Evolutionary conservation across 1,140 invertebrate species (phyloP).

Genomic region (Prorops nasuta): DNA sequence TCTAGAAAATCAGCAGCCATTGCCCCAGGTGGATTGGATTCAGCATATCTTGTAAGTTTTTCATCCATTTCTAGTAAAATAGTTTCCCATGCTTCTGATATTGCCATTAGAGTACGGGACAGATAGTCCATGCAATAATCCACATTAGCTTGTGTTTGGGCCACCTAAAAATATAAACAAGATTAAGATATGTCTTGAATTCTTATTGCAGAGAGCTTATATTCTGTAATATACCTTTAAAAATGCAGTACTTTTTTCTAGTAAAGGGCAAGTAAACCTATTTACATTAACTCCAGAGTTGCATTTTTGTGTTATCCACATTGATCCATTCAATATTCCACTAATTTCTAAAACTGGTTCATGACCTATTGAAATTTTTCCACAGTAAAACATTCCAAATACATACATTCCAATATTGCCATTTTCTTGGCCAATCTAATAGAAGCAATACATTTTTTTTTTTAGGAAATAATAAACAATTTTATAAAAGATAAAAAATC

Average conservation of each 20-base stretch:
- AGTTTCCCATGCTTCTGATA: slow-evolving; percentile 92
- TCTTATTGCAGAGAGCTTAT: not conserved
- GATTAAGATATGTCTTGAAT: no score
- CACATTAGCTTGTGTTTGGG: slow-evolving; percentile 49
- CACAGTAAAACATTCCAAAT: slow-evolving; percentile 82
- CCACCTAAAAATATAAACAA: slow-evolving; percentile 32
- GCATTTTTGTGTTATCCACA: slow-evolving; percentile 45
- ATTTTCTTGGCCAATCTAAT: slow-evolving; percentile 74
- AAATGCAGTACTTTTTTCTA: slow-evolving; percentile 45
- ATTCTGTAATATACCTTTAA: slow-evolving; percentile 33
- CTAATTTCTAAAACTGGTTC: slow-evolving; percentile 43
- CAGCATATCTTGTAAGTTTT: slow-evolving; percentile 86
- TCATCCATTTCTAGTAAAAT: slow-evolving; percentile 92
- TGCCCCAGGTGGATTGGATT: slow-evolving; percentile 72
- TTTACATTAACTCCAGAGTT: slow-evolving; percentile 32
- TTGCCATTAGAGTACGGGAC: slow-evolving; percentile 75
- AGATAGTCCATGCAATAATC: slow-evolving; percentile 64
- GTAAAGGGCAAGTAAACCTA: slow-evolving; percentile 40
- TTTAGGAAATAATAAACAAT: not conserved
- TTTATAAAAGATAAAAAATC: slow-evolving; percentile 15
- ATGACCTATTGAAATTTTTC: slow-evolving; percentile 63
- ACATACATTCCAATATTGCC: slow-evolving; percentile 75
- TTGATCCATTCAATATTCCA: slow-evolving; percentile 40
- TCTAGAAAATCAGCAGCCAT: slow-evolving; percentile 90
- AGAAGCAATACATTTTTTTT: slow-evolving; percentile 44